Percentiles rank a stretch among this genome's conserved stretches.
phyloP scores from a whole-genome alignment of 2,113 vertebrate species.

The Rana temporaria region DNA sequence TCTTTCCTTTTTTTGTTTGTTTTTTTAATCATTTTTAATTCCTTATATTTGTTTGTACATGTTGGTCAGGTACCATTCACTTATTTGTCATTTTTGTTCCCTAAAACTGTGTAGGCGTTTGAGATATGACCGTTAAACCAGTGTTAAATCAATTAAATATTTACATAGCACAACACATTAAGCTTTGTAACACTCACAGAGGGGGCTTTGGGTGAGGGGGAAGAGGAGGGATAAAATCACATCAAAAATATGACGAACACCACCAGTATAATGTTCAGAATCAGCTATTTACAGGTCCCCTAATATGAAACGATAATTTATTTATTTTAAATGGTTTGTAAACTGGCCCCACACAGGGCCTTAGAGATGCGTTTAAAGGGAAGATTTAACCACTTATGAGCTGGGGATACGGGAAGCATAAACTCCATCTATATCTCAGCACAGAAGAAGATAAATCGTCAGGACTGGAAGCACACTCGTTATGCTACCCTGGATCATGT shows the following conservation, averaged over 20 bases:
- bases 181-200: constrained; percentile 77
- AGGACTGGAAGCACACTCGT: constrained; percentile 71
- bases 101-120: constrained; percentile 80
- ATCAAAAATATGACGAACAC: constrained; percentile 77
- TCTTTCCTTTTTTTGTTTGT: constrained; percentile 60
- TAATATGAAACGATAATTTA: constrained; percentile 71
- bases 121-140: constrained; percentile 81
- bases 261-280: constrained; percentile 73
- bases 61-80: constrained; percentile 74
- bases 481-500: constrained; percentile 73
- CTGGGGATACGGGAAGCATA: background rate
- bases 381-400: constrained; percentile 68
- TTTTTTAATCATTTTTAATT: constrained; percentile 21
- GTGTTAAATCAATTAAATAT: constrained; percentile 90
- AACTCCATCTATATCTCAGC: constrained; percentile 2
- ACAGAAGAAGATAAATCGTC: constrained; percentile 68
- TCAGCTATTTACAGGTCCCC: constrained; percentile 80
- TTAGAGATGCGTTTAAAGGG: constrained; percentile 75
- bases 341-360: constrained; percentile 71
- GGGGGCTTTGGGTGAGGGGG: constrained; percentile 54
- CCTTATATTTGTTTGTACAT: constrained; percentile 52
- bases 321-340: constrained; percentile 64
- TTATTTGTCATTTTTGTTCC: constrained; percentile 68
- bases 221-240: constrained; percentile 74
- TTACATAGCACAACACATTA: constrained; percentile 87